A percentile compares a stretch with the other conserved stretches of the same genome.
These are phyloP conservation scores for Rhodeus uyekii DNA, from an alignment of 2,797 vertebrate species.

Conservation along the genomic window DNA sequence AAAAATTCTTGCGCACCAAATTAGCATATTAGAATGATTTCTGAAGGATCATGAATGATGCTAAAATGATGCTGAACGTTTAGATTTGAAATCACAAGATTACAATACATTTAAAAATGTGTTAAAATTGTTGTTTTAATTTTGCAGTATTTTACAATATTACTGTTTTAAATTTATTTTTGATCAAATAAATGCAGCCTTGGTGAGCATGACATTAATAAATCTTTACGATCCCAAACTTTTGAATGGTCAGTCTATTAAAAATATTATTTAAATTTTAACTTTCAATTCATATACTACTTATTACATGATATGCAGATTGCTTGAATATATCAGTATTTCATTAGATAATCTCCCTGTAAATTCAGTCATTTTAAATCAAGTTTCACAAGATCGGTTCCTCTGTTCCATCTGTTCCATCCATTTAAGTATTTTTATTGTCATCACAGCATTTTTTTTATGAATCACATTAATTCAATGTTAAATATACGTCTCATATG, in stretches of 20 bases:
- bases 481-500: neutral
- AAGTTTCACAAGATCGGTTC: neutral
- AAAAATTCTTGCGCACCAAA: neutral
- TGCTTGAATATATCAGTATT: neutral
- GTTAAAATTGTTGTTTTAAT: neutral
- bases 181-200: neutral
- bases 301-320: neutral
- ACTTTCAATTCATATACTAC: too few species aligned
- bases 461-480: neutral
- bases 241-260: neutral
- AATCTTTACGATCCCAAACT: neutral
- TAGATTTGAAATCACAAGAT: neutral
- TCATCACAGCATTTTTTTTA: neutral
- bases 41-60: neutral
- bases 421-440: neutral
- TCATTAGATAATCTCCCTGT: neutral
- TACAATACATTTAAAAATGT: neutral
- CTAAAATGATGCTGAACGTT: neutral
- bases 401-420: neutral
- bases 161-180: neutral
- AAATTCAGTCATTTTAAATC: neutral
- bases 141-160: neutral
- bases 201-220: neutral
- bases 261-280: neutral
- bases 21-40: neutral